These are phyloP conservation scores for Distichodus sexfasciatus DNA, from an alignment of 2,797 vertebrate species.

Conservation along the genomic window DNA sequence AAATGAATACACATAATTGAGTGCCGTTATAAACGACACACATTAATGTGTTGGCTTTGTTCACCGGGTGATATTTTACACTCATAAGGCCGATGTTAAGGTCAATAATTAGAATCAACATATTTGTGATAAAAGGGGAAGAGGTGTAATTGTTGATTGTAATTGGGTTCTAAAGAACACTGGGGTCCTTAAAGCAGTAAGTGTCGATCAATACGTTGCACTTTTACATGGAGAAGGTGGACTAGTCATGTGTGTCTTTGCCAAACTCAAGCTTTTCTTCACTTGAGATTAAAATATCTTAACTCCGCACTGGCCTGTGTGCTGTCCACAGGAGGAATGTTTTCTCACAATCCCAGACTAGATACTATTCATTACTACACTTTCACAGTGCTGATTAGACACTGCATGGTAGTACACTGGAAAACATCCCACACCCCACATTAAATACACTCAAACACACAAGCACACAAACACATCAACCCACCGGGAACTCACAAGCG, in stretches of 20 bases:
- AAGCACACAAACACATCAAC: neutral
- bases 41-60: constrained; percentile 8
- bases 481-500: neutral
- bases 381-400: constrained; percentile 22
- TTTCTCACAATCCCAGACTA: constrained; percentile 2
- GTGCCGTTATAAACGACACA: neutral
- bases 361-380: constrained; percentile 7
- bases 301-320: neutral
- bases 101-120: too few relatives aligned
- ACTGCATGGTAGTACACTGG: neutral
- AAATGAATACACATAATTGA: constrained; percentile 15
- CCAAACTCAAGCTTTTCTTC: constrained; percentile 1
- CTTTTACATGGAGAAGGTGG: neutral
- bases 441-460: neutral
- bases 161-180: constrained; percentile 16
- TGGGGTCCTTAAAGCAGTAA: neutral
- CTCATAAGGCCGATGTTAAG: too few relatives aligned
- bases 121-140: constrained; percentile 7
- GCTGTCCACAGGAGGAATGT: constrained; percentile 15
- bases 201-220: constrained; percentile 10
- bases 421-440: neutral
- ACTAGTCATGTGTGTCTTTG: neutral
- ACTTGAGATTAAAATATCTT: constrained; percentile 6
- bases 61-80: constrained; percentile 17
- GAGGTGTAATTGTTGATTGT: constrained; percentile 2